Conservation (phyloP, 1,140 invertebrate genomes). For the Drosophila carrolli region DNA sequence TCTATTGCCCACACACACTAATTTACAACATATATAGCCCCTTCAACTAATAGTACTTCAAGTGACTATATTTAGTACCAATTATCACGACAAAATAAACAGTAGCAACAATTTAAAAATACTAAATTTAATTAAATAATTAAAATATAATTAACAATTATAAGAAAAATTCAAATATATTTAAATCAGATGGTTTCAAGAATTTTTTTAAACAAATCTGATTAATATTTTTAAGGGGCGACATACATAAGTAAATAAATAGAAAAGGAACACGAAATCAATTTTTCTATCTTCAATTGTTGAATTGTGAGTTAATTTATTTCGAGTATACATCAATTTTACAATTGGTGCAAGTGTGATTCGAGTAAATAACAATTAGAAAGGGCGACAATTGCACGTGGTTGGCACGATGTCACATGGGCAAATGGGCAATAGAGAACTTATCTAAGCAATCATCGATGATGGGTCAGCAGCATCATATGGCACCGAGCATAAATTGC, state of each 20-base stretch:
- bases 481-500: constrained; percentile 54
- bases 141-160: background rate
- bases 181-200: too few relatives aligned
- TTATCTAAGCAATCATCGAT: constrained; percentile 50
- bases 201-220: too few relatives aligned
- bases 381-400: constrained; percentile 42
- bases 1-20: background rate
- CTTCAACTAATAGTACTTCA: constrained; percentile 7
- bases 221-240: too few relatives aligned
- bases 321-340: background rate
- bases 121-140: background rate
- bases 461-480: constrained; percentile 9
- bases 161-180: background rate
- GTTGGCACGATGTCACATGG: constrained; percentile 50
- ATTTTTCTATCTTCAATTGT: background rate
- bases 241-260: too few relatives aligned
- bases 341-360: background rate
- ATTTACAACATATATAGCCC: background rate
- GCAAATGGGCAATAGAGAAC: constrained; percentile 19
- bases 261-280: too few relatives aligned
- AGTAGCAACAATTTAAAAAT: background rate
- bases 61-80: constrained; percentile 33
- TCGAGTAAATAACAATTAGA: constrained; percentile 40
- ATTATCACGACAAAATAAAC: too few relatives aligned
- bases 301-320: background rate